phyloP scores from a whole-genome alignment of 2,113 vertebrate species.

The Tapirus terrestris region DNA sequence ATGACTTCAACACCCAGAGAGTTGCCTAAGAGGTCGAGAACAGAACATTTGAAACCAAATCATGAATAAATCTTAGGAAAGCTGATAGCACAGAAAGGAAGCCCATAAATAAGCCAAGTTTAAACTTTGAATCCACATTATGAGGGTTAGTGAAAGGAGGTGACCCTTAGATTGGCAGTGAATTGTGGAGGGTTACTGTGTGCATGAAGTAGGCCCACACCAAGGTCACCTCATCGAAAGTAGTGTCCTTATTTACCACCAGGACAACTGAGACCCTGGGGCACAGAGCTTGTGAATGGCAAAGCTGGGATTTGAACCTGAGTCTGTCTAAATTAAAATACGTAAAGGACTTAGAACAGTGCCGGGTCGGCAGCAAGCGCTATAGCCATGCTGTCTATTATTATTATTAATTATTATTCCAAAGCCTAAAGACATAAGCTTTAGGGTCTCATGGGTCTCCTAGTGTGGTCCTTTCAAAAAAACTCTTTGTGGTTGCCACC shows the following conservation, averaged over 20 bases:
- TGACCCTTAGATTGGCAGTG: background rate
- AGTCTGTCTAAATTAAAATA: background rate
- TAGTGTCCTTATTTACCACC: background rate
- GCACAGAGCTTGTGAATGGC: background rate
- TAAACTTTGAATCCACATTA: background rate
- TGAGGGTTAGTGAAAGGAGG: background rate
- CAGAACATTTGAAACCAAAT: slow-evolving; percentile 55
- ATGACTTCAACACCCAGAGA: slow-evolving; percentile 52
- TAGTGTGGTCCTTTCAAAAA: background rate
- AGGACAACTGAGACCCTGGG: background rate
- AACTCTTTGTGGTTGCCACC: background rate
- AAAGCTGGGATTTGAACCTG: background rate
- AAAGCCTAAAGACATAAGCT: background rate
- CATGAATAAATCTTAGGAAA: slow-evolving; percentile 71
- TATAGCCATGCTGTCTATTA: accelerated
- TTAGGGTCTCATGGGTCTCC: background rate
- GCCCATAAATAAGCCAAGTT: background rate
- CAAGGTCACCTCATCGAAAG: background rate
- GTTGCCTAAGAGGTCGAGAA: slow-evolving; percentile 63
- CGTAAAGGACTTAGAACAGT: background rate
- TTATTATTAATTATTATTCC: background rate
- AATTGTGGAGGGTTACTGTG: background rate
- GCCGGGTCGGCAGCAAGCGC: background rate
- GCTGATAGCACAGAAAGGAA: slow-evolving; percentile 50
- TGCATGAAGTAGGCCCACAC: background rate